Percentiles rank a stretch among this genome's conserved stretches.
phyloP scores from a whole-genome alignment of 2,797 vertebrate species.

The Scarus forsteni region DNA sequence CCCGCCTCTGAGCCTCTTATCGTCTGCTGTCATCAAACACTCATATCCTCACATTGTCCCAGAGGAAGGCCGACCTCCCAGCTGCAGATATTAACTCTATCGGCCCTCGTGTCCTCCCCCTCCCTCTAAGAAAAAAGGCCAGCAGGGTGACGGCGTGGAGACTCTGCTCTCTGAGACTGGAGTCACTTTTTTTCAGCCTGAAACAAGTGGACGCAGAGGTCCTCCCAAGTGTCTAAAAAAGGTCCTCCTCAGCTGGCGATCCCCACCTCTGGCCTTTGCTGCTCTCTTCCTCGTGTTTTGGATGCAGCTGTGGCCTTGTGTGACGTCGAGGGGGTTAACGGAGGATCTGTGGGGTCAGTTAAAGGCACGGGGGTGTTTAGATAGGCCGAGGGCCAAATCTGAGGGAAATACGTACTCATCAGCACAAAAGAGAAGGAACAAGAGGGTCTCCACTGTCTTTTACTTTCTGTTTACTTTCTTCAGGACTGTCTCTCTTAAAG shows the following conservation, averaged over 20 bases:
- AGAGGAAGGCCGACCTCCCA: constrained; percentile 79
- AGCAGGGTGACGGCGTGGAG: constrained; percentile 40
- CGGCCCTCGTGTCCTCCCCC: constrained; percentile 41
- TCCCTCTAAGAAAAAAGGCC: constrained; percentile 35
- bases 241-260: neutral
- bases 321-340: constrained; percentile 45
- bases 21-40: constrained; percentile 79
- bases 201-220: constrained; percentile 22
- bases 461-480: constrained; percentile 18
- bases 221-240: constrained; percentile 19
- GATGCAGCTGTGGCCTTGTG: constrained; percentile 76
- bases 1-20: constrained; percentile 68
- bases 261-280: constrained; percentile 28
- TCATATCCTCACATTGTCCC: constrained; percentile 87
- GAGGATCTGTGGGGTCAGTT: constrained; percentile 51
- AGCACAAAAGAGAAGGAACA: constrained; percentile 27
- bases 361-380: constrained; percentile 60
- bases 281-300: constrained; percentile 38
- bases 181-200: neutral
- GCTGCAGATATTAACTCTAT: constrained; percentile 73
- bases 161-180: constrained; percentile 34
- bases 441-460: constrained; percentile 21
- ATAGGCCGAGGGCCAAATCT: constrained; percentile 52
- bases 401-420: constrained; percentile 35
- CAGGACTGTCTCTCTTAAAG: neutral